phyloP scores from a whole-genome alignment of 1,140 invertebrate species.

The Branchinecta lindahli region DNA sequence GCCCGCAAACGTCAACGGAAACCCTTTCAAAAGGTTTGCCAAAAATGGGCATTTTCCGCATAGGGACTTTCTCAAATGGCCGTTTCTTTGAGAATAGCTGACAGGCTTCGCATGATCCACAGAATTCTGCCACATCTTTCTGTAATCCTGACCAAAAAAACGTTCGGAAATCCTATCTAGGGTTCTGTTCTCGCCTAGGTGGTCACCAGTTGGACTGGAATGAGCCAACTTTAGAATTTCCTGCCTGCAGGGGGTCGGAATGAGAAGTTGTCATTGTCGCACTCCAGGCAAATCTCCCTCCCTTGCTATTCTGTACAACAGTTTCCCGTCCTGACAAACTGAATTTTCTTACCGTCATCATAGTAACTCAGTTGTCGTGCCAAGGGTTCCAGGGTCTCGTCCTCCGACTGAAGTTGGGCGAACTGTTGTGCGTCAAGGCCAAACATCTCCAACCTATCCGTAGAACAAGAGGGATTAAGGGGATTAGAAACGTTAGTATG shows the following conservation, averaged over 20 bases:
- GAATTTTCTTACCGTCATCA: background rate
- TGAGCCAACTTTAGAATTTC: background rate
- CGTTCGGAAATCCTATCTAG: background rate
- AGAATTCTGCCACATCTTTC: background rate
- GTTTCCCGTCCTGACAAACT: background rate
- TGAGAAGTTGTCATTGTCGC: background rate
- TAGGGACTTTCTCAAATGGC: background rate
- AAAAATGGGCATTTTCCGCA: conserved; percentile 4
- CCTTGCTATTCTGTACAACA: background rate
- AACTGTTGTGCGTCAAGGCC: background rate
- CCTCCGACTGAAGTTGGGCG: background rate
- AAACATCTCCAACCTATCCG: background rate
- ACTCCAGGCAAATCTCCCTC: background rate
- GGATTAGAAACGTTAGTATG: background rate
- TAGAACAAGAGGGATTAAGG: background rate
- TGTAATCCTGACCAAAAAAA: background rate
- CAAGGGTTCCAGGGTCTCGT: background rate
- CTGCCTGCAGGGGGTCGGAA: background rate
- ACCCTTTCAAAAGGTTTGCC: conserved; percentile 4
- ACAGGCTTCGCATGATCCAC: background rate
- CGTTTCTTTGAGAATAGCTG: background rate
- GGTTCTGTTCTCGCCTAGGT: background rate
- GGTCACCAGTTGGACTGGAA: background rate
- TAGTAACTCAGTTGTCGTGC: background rate
- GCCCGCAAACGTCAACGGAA: background rate